Conservation (phyloP, 2,888 invertebrate genomes). For the Heliconius charithonia region DNA sequence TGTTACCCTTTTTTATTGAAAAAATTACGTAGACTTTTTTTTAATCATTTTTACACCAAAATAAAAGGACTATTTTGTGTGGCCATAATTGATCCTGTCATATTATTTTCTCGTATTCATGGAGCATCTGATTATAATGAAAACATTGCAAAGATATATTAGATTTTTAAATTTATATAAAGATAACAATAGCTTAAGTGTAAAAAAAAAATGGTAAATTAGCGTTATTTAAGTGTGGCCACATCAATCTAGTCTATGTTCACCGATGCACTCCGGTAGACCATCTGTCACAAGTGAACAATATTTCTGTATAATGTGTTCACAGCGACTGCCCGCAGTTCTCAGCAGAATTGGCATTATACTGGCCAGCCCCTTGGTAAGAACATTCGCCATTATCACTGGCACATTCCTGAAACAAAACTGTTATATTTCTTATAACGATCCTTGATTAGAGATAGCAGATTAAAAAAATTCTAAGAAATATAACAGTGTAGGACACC, state of each 20-base stretch:
- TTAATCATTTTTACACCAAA: conserved; percentile 37
- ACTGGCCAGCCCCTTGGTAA: conserved; percentile 98
- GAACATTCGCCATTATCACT: conserved; percentile 82
- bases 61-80: conserved; percentile 76
- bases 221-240: conserved; percentile 61
- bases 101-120: conserved; percentile 47
- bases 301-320: conserved; percentile 87
- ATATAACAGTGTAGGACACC: conserved; percentile 54
- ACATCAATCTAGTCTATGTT: conserved; percentile 78
- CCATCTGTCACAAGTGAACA: conserved; percentile 82
- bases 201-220: conserved; percentile 36
- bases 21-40: conserved; percentile 20
- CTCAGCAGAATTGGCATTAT: conserved; percentile 98
- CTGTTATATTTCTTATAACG: conserved; percentile 66
- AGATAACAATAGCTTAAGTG: conserved; percentile 29
- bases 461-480: conserved; percentile 47
- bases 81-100: conserved; percentile 64
- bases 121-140: conserved; percentile 52
- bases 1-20: conserved; percentile 32
- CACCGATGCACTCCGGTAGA: conserved; percentile 76
- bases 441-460: conserved; percentile 2
- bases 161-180: conserved; percentile 5
- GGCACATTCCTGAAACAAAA: conserved; percentile 75
- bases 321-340: conserved; percentile 97
- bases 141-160: conserved; percentile 79